These are phyloP conservation scores for Numenius arquata DNA, from an alignment of 2,113 vertebrate species.

Conservation along the genomic window DNA sequence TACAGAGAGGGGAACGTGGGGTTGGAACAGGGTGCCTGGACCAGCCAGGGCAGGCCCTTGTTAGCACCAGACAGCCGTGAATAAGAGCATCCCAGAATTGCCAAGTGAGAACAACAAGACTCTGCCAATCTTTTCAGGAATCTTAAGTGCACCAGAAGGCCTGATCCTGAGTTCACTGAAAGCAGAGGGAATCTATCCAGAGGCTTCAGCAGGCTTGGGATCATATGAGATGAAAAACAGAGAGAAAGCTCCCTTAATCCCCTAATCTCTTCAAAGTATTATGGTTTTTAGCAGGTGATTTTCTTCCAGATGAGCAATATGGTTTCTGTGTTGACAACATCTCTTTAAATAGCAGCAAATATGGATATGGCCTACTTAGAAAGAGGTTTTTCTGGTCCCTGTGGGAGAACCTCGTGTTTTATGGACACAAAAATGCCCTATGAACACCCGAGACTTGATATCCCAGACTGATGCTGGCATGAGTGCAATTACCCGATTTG, in stretches of 20 bases:
- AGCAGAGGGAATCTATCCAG: not conserved
- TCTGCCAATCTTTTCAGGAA: not conserved
- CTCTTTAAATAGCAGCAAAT: conserved; percentile 15
- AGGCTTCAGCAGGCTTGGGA: not conserved
- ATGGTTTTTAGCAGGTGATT: not conserved
- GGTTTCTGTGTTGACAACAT: conserved; percentile 18
- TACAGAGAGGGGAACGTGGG: not conserved
- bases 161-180: not conserved
- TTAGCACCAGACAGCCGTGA: not conserved
- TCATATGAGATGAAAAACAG: conserved; percentile 14
- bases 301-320: conserved; percentile 19
- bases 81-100: not conserved
- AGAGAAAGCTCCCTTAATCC: conserved; percentile 31
- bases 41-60: not conserved
- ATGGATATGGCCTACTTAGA: not conserved
- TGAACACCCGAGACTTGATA: not conserved
- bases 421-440: not conserved
- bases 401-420: not conserved
- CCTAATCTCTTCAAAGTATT: conserved; percentile 32
- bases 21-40: not conserved
- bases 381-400: not conserved
- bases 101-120: not conserved
- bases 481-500: not conserved
- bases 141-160: not conserved
- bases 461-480: not conserved